phyloP scores from a whole-genome alignment of 1,140 invertebrate genomes.

The Drosophila ananassae region DNA sequence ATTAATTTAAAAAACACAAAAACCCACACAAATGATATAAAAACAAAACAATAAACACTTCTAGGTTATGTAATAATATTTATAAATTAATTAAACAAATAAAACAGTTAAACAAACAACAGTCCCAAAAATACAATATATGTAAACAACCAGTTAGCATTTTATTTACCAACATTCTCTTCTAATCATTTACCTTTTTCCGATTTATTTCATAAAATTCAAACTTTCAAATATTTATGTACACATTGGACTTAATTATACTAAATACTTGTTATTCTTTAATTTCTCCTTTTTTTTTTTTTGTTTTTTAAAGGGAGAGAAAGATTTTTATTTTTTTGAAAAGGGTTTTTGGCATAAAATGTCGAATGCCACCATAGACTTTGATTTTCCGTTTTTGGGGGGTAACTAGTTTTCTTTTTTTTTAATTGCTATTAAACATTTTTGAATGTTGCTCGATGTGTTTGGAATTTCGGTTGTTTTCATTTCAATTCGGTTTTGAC shows the following conservation, averaged over 20 bases:
- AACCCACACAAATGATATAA: constrained; percentile 32
- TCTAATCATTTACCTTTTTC: constrained; percentile 48
- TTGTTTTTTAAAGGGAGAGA: background rate
- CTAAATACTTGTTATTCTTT: constrained; percentile 41
- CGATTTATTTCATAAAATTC: constrained; percentile 70
- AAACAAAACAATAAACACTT: constrained; percentile 62
- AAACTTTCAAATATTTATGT: constrained; percentile 77
- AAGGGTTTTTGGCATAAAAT: constrained; percentile 41
- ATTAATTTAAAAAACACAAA: constrained; percentile 72
- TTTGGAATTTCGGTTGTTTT: constrained; percentile 42
- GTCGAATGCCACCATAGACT: constrained; percentile 34
- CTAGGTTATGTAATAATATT: constrained; percentile 82
- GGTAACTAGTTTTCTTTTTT: constrained; percentile 48
- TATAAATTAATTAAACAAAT: constrained; percentile 81
- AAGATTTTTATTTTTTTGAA: no score
- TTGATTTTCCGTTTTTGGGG: constrained; percentile 23
- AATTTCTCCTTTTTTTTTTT: constrained; percentile 5
- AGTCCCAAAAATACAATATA: constrained; percentile 39
- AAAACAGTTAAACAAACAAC: constrained; percentile 70
- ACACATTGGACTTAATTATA: constrained; percentile 66
- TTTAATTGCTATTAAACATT: constrained; percentile 70
- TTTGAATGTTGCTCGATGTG: constrained; percentile 77
- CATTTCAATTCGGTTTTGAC: constrained; percentile 16
- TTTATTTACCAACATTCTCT: constrained; percentile 51
- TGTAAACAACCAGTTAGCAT: constrained; percentile 37